A percentile compares a stretch with the other conserved stretches of the same genome.
Conservation (phyloP, 1,140 invertebrate species). For the Caerostris extrusa region DNA sequence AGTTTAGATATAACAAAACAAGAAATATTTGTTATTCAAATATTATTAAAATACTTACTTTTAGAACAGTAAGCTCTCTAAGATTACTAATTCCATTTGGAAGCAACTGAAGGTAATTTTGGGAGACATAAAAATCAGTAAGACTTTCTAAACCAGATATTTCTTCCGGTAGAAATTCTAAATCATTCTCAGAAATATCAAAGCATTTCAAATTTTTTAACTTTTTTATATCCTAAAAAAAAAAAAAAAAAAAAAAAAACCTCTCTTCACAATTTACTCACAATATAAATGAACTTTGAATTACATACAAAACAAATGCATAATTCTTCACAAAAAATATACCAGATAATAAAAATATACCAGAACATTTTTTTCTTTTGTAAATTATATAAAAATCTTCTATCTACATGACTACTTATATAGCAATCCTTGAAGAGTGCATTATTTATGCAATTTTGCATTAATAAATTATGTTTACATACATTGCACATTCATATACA, state of each 20-base stretch:
- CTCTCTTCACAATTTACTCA: background rate
- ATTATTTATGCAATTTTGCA: too few species aligned
- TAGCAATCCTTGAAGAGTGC: too few species aligned
- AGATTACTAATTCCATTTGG: slow-evolving; percentile 95
- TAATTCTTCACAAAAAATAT: too few species aligned
- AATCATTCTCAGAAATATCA: slow-evolving; percentile 95
- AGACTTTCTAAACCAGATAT: slow-evolving; percentile 93
- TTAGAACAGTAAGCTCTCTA: slow-evolving; percentile 93
- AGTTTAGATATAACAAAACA: too few species aligned
- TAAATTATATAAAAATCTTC: too few species aligned
- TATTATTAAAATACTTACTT: slow-evolving; percentile 49
- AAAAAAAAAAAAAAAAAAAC: background rate
- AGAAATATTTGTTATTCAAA: too few species aligned
- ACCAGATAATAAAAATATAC: too few species aligned
- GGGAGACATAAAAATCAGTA: slow-evolving; percentile 96
- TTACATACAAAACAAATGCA: too few species aligned
- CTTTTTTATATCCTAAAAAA: slow-evolving; percentile 90
- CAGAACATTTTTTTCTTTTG: too few species aligned
- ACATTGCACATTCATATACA: too few species aligned
- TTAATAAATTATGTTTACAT: too few species aligned
- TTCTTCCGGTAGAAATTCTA: slow-evolving; percentile 96
- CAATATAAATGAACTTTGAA: background rate
- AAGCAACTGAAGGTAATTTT: slow-evolving; percentile 96
- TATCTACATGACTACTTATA: too few species aligned
- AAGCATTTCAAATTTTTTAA: slow-evolving; percentile 93